phyloP scores from a whole-genome alignment of 2,113 vertebrate genomes.

The Gracilinanus agilis region DNA sequence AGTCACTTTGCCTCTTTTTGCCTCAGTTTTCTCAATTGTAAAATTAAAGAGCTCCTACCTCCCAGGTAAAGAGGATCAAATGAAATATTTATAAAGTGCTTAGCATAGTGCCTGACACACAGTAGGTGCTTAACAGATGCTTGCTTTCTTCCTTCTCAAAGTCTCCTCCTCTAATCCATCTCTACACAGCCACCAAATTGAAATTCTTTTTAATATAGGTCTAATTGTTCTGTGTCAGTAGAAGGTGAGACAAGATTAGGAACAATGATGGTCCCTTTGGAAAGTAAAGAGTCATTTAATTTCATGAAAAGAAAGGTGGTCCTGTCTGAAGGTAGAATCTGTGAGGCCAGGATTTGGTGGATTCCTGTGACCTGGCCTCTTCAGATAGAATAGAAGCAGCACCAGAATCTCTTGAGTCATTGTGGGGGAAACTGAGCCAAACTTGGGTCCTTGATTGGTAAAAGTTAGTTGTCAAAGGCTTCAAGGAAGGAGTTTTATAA shows the following conservation, averaged over 20 bases:
- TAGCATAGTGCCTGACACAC: background rate
- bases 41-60: background rate
- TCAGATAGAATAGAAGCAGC: background rate
- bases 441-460: background rate
- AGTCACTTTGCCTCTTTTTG: background rate
- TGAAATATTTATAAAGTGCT: background rate
- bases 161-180: background rate
- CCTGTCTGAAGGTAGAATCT: background rate
- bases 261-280: background rate
- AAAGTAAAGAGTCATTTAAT: background rate
- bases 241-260: background rate
- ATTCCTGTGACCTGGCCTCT: background rate
- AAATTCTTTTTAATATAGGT: background rate
- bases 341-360: background rate
- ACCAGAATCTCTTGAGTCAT: background rate
- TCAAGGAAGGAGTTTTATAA: background rate
- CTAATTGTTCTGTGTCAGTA: background rate
- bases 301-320: background rate
- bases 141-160: background rate
- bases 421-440: background rate
- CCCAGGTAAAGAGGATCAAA: background rate
- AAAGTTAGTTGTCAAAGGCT: background rate
- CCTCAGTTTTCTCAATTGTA: background rate
- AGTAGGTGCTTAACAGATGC: background rate
- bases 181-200: background rate